A percentile compares a stretch with the other conserved stretches of the same genome.
Conservation (phyloP, 2,888 invertebrate genomes). For the Drosophila pegasa region DNA sequence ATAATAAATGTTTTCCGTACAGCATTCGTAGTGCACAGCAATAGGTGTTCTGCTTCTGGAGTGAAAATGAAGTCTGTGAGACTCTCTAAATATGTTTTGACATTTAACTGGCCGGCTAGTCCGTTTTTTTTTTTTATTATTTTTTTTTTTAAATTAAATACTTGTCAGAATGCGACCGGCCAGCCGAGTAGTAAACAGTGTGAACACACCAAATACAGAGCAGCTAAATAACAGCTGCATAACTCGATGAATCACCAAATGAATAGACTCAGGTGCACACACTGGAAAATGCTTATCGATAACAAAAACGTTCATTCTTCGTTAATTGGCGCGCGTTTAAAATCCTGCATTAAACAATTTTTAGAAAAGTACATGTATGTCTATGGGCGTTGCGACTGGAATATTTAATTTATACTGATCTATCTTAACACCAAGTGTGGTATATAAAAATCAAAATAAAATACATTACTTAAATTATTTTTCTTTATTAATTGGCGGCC, state of each 20-base stretch:
- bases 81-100: slow-evolving; percentile 23
- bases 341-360: not conserved
- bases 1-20: slow-evolving; percentile 4
- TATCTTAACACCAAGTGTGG: too few species aligned
- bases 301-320: not conserved
- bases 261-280: not conserved
- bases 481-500: too few species aligned
- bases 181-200: slow-evolving; percentile 32
- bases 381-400: too few species aligned
- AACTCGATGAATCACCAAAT: not conserved
- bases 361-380: not conserved
- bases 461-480: too few species aligned
- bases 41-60: slow-evolving; percentile 1
- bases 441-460: too few species aligned
- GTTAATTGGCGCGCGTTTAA: not conserved
- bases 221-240: not conserved
- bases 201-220: slow-evolving; percentile 10
- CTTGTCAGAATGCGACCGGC: slow-evolving; percentile 31
- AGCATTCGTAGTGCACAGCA: slow-evolving; percentile 4
- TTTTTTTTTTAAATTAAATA: not conserved
- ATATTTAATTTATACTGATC: too few species aligned
- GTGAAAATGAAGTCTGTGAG: slow-evolving; percentile 1
- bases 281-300: slow-evolving; percentile 33
- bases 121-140: slow-evolving; percentile 1
- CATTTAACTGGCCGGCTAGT: slow-evolving; percentile 28